Evolutionary conservation across 2,797 vertebrate species (phyloP), one percentile per base, ranked within the genome.

Genomic region (Pteronotus mesoamericanus): DNA sequence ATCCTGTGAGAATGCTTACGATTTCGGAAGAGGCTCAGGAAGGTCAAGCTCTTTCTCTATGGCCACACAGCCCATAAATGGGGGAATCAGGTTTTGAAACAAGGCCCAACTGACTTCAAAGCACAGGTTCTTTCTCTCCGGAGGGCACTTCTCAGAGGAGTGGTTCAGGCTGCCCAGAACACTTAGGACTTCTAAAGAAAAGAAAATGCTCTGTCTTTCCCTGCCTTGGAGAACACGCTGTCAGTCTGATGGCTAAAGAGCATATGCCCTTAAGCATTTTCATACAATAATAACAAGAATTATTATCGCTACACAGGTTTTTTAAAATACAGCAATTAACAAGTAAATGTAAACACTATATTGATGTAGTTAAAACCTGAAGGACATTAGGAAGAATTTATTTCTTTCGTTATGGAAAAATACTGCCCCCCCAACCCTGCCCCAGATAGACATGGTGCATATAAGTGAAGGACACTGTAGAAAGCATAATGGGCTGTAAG

Each of bases 331-430:
- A 21, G 32, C 32, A 85, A 68, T 80, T n/a, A 64, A 64, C 26
- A 83, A 69, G 14, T 51, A 51, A 51, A 71, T 51, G 19, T 44
- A 85, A 87, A 59, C 42, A 34, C 32, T 39, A 55, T 74, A 86
- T 16, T 92, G 86, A 32, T 77, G 14, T 0, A 1, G 46, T 42
- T 59, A 53, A 97, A 84, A 46, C 74, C 1, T 46, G 48, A 90
- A 48, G 57, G 18, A 3, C 10, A 55, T 10, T 0, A 89, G 51
- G 87, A 92, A 48, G 57, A 8, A 59, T 39, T 80, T 5, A 18
- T 90, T 44, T 7, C 86, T 89, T 95, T 94, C 66, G 51, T 48
- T 89, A 84, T 53, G 29, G 59, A 92, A 91, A 89, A 82, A 12
- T 7, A 29, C 5, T 69, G n/a, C n/a, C n/a, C n/a, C n/a, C n/a